Evolutionary conservation across 2,888 invertebrate genomes (phyloP).

Genomic region (Pantelozetes paolii): DNA sequence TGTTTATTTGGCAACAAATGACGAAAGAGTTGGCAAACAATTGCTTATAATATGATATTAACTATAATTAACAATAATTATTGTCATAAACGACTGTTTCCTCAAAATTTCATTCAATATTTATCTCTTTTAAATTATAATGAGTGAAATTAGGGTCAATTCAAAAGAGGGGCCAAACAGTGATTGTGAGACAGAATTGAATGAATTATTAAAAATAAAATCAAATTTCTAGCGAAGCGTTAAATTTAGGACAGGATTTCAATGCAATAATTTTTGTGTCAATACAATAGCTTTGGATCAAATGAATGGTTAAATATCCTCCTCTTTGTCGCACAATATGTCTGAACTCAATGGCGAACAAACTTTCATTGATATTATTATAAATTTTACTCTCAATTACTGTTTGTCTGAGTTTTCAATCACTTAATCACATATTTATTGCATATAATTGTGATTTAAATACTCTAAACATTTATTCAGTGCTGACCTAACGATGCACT

Average conservation of each 20-base stretch:
- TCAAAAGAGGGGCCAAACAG: background rate
- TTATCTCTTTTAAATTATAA: conserved; percentile 4
- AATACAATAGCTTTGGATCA: background rate
- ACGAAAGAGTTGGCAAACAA: background rate
- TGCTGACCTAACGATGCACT: background rate
- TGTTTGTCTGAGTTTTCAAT: background rate
- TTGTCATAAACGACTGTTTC: conserved; percentile 23
- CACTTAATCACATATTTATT: background rate
- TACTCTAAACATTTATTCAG: background rate
- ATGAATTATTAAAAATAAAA: conserved; percentile 22
- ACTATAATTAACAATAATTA: conserved; percentile 15
- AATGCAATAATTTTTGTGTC: background rate
- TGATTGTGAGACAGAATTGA: background rate
- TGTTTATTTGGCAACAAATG: background rate
- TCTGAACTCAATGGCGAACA: conserved; percentile 11
- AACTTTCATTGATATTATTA: background rate
- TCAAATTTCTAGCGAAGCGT: conserved; percentile 29
- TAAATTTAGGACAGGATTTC: conserved; percentile 34
- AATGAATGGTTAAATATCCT: conserved; percentile 26
- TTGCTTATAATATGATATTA: background rate
- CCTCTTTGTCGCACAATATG: conserved; percentile 25
- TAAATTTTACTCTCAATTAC: conserved; percentile 15
- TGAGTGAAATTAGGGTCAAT: conserved; percentile 27
- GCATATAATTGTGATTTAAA: conserved; percentile 4
- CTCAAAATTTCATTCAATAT: conserved; percentile 14